Evolutionary conservation across 2,888 invertebrate species (phyloP).

Genomic region (Drosophila nr. perissopoda): DNA sequence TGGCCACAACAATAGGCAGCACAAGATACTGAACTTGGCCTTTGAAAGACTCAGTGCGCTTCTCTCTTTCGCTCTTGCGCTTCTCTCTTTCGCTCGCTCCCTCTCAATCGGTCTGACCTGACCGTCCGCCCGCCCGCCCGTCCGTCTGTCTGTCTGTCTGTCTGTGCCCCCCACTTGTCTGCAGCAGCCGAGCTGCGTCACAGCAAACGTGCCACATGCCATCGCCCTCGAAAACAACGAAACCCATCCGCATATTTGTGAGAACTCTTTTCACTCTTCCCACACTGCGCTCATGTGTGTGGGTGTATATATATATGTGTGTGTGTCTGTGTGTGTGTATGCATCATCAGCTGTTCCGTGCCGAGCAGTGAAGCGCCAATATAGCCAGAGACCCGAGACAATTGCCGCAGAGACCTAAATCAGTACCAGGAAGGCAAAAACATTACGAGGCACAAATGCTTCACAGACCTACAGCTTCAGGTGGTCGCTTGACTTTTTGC

Average conservation of each 20-base stretch:
- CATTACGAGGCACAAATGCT: constrained; percentile 20
- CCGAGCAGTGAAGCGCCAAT: constrained; percentile 32
- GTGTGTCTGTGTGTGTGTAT: constrained; percentile 27
- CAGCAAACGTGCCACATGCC: constrained; percentile 48
- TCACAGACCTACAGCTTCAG: constrained; percentile 42
- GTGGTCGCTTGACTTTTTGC: constrained; percentile 37
- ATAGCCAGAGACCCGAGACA: constrained; percentile 19
- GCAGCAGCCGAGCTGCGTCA: constrained; percentile 36
- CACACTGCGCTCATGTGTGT: background rate
- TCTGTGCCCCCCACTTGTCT: constrained; percentile 10
- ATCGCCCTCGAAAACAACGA: constrained; percentile 53
- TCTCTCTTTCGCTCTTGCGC: background rate
- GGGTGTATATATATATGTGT: background rate
- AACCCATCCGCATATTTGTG: constrained; percentile 50
- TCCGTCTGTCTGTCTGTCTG: background rate
- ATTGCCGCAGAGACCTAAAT: constrained; percentile 25
- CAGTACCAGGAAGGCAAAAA: constrained; percentile 20
- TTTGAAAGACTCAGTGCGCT: constrained; percentile 51
- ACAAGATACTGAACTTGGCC: constrained; percentile 79
- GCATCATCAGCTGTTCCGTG: constrained; percentile 73
- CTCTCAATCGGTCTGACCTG: constrained; percentile 25
- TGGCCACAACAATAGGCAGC: constrained; percentile 72
- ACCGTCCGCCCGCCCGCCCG: constrained; percentile 8
- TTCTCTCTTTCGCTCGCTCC: background rate
- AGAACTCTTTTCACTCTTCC: constrained; percentile 12